Base-by-base conservation (phyloP, 35 echinoderm and acorn worm genomes). In the Antedon bifida region DNA sequence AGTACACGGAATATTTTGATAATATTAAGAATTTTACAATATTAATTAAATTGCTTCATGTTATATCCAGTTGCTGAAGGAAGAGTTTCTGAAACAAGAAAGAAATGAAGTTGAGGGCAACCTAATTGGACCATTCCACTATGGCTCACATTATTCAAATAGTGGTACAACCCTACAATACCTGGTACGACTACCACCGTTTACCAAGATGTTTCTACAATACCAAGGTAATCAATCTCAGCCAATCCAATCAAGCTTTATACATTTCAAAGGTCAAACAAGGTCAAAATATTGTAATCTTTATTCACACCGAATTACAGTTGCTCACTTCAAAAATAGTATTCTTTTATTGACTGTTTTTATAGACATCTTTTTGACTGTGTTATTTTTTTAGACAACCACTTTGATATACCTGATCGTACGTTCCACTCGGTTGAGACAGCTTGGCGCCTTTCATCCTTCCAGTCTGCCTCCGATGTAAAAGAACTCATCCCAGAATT, bases 401-500 rank as follows among this genome's bases (percentile, higher is more conserved):
- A 93, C 74, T 99, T 99, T 99, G 95, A 99, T 55, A 82, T 99
- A 26, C 90, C 95, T n/a, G 95, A 99, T 39, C 85, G 95, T 30
- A 99, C 95, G 3, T 99, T 99, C 81, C 95, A 99, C 73, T 99
- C 80, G n/a, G 35, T 99, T 16, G 75, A 92, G 35, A 99, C 95
- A 29, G 87, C 85, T 30, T 99, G 95, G 95, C 80, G 82, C 39
- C 86, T 99, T 0, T 99, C 95, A 35, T 92, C 95, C 32, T 92
- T 82, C 75, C 90, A 99, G 34, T 99, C 95, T 28, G 88, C 84
- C 19, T 93, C 95, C 8, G 95, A 99, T 88, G 95, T 99, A 55
- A 99, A 99, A 77, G 95, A 99, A 86, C 91, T 99, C 77, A 93
- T 99, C 17, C 91, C 95, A 75, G 95, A 99, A 74, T 99, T 99